Evolutionary conservation across 2,113 vertebrate species (phyloP).

Genomic region (Caloenas nicobarica): DNA sequence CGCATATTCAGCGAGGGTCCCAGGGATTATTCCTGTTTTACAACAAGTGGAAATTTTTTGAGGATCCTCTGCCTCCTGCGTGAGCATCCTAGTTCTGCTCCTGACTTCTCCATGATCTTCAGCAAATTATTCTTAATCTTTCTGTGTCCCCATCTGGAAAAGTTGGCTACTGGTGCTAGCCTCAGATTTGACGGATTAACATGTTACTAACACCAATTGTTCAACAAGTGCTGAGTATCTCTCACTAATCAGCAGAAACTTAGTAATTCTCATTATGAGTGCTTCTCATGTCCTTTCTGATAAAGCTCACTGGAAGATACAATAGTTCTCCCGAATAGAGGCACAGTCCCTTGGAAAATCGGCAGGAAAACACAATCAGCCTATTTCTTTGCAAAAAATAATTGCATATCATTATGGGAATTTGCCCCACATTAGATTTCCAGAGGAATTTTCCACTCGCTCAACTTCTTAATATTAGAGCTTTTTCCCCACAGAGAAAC

Average conservation of each 20-base stretch:
- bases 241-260: conserved; percentile 48
- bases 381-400: conserved; percentile 42
- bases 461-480: neutral
- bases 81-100: neutral
- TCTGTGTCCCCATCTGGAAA: neutral
- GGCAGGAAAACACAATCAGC: neutral
- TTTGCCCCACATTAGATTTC: conserved; percentile 17
- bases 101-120: neutral
- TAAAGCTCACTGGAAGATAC: conserved; percentile 38
- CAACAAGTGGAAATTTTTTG: neutral
- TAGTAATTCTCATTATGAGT: conserved; percentile 58
- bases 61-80: neutral
- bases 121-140: conserved; percentile 8
- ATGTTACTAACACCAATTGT: neutral
- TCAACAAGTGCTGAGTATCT: conserved; percentile 3
- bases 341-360: conserved; percentile 3
- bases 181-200: conserved; percentile 41
- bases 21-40: neutral
- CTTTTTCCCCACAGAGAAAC: conserved; percentile 7
- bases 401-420: neutral
- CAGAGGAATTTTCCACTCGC: conserved; percentile 22
- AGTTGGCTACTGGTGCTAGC: neutral
- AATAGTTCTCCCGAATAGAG: conserved; percentile 34
- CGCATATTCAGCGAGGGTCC: fast-evolving
- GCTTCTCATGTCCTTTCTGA: conserved; percentile 41